Evolutionary conservation across 2,888 invertebrate species (phyloP).

Genomic region (Malacosoma neustria): DNA sequence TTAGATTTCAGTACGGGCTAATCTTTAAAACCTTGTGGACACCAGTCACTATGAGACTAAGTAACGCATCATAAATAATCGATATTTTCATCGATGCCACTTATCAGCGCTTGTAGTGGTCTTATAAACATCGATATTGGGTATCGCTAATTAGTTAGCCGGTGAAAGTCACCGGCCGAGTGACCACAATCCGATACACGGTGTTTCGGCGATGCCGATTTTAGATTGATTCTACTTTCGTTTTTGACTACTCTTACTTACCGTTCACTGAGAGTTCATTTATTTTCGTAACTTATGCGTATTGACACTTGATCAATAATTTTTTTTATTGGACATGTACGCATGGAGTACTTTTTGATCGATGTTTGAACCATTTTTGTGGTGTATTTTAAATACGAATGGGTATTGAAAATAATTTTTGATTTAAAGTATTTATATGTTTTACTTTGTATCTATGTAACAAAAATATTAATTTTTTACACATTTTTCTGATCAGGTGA

Average conservation of each 20-base stretch:
- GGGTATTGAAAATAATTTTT: not conserved
- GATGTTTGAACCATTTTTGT: not conserved
- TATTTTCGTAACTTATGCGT: conserved; percentile 27
- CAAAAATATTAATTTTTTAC: too few relatives aligned
- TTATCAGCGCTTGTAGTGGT: conserved; percentile 31
- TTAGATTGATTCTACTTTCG: conserved; percentile 73
- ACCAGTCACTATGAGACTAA: too few relatives aligned
- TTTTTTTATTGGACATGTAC: conserved; percentile 18
- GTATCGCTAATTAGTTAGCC: conserved; percentile 57
- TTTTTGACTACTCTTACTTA: conserved; percentile 70
- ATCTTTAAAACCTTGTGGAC: too few relatives aligned
- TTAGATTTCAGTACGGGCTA: too few relatives aligned
- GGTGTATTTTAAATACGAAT: not conserved
- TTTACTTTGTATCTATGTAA: too few relatives aligned
- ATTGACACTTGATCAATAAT: conserved; percentile 8
- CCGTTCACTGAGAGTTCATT: conserved; percentile 52
- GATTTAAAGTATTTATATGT: not conserved
- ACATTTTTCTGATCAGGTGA: too few relatives aligned
- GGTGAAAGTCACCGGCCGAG: conserved; percentile 71
- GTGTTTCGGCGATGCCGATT: conserved; percentile 66
- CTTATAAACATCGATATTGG: conserved; percentile 53
- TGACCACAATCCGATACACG: conserved; percentile 61
- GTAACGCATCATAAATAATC: not conserved
- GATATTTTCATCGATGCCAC: conserved; percentile 41
- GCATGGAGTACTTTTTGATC: conserved; percentile 4